Conservation (phyloP, 2,888 invertebrate species). For the Malachius bipustulatus region DNA sequence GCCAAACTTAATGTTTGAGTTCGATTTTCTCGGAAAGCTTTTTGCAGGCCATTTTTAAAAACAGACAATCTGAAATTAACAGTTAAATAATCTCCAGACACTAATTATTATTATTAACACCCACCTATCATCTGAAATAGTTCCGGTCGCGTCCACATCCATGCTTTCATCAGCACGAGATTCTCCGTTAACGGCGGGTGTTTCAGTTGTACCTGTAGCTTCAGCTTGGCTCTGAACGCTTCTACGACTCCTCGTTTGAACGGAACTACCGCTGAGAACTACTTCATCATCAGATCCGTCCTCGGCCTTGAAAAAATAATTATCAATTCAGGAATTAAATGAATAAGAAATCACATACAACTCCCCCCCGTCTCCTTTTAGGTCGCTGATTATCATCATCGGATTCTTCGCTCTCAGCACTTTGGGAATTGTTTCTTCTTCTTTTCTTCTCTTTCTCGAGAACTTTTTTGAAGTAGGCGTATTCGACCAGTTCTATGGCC, state of each 20-base stretch:
- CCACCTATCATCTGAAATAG: conserved; percentile 8
- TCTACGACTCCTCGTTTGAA: too few relatives aligned
- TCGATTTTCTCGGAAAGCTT: conserved; percentile 65
- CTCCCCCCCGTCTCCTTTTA: conserved; percentile 37
- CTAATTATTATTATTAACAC: background rate
- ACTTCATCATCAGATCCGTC: conserved; percentile 21
- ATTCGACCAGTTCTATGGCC: conserved; percentile 89
- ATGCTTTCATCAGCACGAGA: conserved; percentile 14
- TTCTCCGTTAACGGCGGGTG: background rate
- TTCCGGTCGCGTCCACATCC: conserved; percentile 20
- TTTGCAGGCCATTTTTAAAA: conserved; percentile 64
- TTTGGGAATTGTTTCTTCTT: conserved; percentile 43
- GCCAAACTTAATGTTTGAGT: conserved; percentile 60
- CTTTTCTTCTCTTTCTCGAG: conserved; percentile 66
- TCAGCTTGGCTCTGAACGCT: conserved; percentile 9
- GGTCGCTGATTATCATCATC: conserved; percentile 32
- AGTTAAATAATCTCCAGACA: background rate
- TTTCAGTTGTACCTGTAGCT: background rate
- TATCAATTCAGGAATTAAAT: background rate
- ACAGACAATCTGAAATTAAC: conserved; percentile 41
- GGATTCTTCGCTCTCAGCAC: conserved; percentile 39
- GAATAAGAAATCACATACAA: background rate
- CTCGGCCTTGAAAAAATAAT: conserved; percentile 8
- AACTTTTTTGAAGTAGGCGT: conserved; percentile 91
- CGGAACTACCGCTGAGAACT: conserved; percentile 21